These are phyloP conservation scores for Astyanax mexicanus DNA, from an alignment of 2,797 vertebrate genomes.

Conservation along the genomic window DNA sequence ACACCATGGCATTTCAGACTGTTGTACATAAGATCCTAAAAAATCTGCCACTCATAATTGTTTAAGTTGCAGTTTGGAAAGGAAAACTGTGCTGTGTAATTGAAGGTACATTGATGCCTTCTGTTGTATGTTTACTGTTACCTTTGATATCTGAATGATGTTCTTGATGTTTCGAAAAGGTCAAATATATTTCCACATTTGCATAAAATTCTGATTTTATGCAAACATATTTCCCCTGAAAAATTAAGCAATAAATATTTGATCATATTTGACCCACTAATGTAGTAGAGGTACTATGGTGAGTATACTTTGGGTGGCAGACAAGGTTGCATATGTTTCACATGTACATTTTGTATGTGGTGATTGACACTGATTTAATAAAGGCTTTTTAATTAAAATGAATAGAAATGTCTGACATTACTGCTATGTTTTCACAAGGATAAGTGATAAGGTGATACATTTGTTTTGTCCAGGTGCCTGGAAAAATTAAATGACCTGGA, in stretches of 20 bases:
- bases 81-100: slow-evolving; percentile 87
- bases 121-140: slow-evolving; percentile 92
- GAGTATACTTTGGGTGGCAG: background rate
- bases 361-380: background rate
- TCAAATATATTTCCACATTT: slow-evolving; percentile 91
- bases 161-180: slow-evolving; percentile 90
- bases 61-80: slow-evolving; percentile 81
- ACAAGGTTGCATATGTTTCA: background rate
- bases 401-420: background rate
- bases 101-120: slow-evolving; percentile 82
- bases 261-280: background rate
- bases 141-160: slow-evolving; percentile 88
- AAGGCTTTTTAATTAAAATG: background rate
- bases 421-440: background rate
- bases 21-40: slow-evolving; percentile 73
- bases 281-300: background rate
- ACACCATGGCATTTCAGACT: background rate
- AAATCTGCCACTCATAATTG: slow-evolving; percentile 76
- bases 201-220: slow-evolving; percentile 90
- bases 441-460: too few relatives aligned
- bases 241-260: slow-evolving; percentile 94
- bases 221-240: slow-evolving; percentile 87
- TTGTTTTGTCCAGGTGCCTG: too few relatives aligned
- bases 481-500: too few relatives aligned
- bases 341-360: background rate